phyloP scores from a whole-genome alignment of 1,140 invertebrate genomes.

The Polyergus mexicanus region DNA sequence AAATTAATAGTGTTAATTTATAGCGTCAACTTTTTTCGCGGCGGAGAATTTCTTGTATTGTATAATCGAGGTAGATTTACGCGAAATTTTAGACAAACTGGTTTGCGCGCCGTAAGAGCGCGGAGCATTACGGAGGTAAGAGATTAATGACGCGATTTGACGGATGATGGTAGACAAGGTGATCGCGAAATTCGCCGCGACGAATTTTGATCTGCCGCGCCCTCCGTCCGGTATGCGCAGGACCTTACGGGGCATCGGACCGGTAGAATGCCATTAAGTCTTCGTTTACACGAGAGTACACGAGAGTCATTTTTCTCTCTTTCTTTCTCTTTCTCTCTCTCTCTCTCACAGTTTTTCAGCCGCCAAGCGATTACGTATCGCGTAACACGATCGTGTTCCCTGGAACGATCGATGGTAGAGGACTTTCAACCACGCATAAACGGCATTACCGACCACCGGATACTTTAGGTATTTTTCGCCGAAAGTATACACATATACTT shows the following conservation, averaged over 20 bases:
- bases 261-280: slow-evolving; percentile 49
- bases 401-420: slow-evolving; percentile 38
- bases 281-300: slow-evolving; percentile 22
- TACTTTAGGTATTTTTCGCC: slow-evolving; percentile 33
- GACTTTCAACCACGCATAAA: slow-evolving; percentile 36
- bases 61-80: neutral
- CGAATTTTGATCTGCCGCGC: slow-evolving; percentile 66
- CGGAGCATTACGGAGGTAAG: neutral
- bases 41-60: neutral
- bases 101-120: neutral
- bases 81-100: slow-evolving; percentile 10
- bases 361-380: slow-evolving; percentile 17
- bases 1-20: neutral
- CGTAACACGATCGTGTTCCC: slow-evolving; percentile 32
- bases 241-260: slow-evolving; percentile 37
- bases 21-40: neutral
- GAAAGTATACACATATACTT: slow-evolving; percentile 10
- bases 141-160: slow-evolving; percentile 41
- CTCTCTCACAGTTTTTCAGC: slow-evolving; percentile 5
- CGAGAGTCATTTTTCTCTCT: neutral
- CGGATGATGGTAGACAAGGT: slow-evolving; percentile 2
- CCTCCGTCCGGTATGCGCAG: slow-evolving; percentile 55
- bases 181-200: slow-evolving; percentile 66
- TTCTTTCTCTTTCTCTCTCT: no score
- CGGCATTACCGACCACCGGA: slow-evolving; percentile 13